Percentiles rank a stretch among this genome's conserved stretches.
Evolutionary conservation across 2,797 vertebrate species (phyloP).

Genomic region (Coluber constrictor): DNA sequence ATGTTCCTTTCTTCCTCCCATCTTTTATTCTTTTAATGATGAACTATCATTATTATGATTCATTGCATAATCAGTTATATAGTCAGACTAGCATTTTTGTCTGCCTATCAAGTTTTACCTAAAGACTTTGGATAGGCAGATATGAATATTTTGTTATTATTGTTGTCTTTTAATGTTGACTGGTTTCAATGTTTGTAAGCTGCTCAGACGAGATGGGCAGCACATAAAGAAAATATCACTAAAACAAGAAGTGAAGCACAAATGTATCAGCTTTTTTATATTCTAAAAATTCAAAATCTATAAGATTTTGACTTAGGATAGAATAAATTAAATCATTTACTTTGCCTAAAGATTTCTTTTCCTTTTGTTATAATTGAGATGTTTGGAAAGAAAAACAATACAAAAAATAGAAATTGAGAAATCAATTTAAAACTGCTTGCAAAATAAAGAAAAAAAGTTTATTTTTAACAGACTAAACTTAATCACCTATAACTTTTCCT

Average conservation of each 20-base stretch:
- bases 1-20: background rate
- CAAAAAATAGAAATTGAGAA: background rate
- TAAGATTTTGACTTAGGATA: background rate
- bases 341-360: background rate
- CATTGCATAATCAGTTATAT: background rate
- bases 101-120: background rate
- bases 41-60: background rate
- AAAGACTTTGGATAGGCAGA: background rate
- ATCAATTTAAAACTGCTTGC: background rate
- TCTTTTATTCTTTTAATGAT: background rate
- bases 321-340: background rate
- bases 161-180: background rate
- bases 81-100: background rate
- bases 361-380: background rate
- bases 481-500: background rate
- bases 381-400: background rate
- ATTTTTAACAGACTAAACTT: background rate
- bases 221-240: background rate
- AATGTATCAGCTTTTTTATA: background rate
- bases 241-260: background rate
- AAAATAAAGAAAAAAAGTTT: background rate
- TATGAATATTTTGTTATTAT: background rate
- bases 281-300: background rate
- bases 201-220: background rate
- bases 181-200: background rate